phyloP scores from a whole-genome alignment of 2,888 invertebrate genomes.

The Boloria selene region DNA sequence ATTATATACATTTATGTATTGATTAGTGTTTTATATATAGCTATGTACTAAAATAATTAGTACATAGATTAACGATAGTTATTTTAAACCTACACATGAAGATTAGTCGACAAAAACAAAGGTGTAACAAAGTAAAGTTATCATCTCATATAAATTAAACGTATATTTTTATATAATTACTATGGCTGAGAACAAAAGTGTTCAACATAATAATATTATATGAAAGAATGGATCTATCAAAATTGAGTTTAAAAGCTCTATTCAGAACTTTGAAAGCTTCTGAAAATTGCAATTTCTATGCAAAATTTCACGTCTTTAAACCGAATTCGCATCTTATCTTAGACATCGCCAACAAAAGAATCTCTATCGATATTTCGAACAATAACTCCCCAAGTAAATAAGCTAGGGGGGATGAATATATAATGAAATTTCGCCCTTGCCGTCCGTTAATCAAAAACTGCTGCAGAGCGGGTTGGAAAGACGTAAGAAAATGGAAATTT shows the following conservation, averaged over 20 bases:
- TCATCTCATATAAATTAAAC: too few species aligned
- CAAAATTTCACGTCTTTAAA: conserved; percentile 1
- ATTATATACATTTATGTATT: too few species aligned
- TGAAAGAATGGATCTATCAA: conserved; percentile 9
- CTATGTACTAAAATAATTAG: too few species aligned
- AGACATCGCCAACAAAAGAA: conserved; percentile 42
- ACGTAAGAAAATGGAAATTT: conserved; percentile 82
- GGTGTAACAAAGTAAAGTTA: too few species aligned
- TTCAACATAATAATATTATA: background rate
- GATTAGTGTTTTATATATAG: too few species aligned
- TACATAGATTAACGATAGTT: too few species aligned
- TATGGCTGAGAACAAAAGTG: too few species aligned
- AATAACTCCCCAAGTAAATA: conserved; percentile 66
- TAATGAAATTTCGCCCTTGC: conserved; percentile 78
- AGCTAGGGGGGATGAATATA: conserved; percentile 74
- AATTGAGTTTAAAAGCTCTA: conserved; percentile 1
- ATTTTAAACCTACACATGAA: too few species aligned
- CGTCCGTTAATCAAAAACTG: conserved; percentile 82
- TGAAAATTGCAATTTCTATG: conserved; percentile 7
- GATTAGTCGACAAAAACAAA: too few species aligned
- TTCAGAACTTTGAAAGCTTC: background rate
- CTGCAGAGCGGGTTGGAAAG: conserved; percentile 75
- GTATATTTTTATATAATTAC: too few species aligned
- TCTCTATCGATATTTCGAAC: conserved; percentile 50
- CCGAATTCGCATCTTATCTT: conserved; percentile 28